Base-by-base conservation (phyloP, 2,113 vertebrate species). In the Stercorarius parasiticus region DNA sequence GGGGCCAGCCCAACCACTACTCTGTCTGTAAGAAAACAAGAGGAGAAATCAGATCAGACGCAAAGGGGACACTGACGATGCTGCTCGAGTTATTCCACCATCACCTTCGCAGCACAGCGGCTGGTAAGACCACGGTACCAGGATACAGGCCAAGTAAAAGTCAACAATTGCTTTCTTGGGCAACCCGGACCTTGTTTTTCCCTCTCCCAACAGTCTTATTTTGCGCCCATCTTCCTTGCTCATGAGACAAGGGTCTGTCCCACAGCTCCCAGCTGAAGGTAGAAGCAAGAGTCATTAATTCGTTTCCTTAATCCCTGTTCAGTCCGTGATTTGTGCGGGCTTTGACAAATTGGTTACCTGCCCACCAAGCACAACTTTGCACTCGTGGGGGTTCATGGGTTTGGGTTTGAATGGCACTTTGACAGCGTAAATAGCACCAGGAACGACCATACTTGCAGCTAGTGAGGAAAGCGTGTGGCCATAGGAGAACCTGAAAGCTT, bases 391-490 rank as follows among this genome's bases (percentile, higher is more conserved):
- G 55, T 26, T 62, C 49, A 40, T 1, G 0, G 62, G 15, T 56
- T 38, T 0, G 6, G 3, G 34, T 52, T 5, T 22, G 27, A 59
- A 45, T 1, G 3, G 74, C 6, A 6, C 26, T 40, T 18, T 15
- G 40, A 43, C 1, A 10, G 26, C 2, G 22, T 15, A n/a, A 73
- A 34, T 2, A 40, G 64, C 71, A 36, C 15, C 25, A 15, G 30
- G 77, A 81, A 16, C 1, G 18, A n/a, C 30, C 30, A 18, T 6
- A 4, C 25, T 15, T 6, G 3, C 7, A 32, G 36, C 67, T 5
- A 13, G 30, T 7, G 17, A 49, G 21, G 16, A 10, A 13, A 43
- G 55, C 11, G 2, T 1, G 8, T 0, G 34, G 32, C 26, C 18
- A 2, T 1, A 6, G 0, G 15, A 15, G 58, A 56, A 40, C 56